Evolutionary conservation across 2,113 vertebrate species (phyloP), one percentile per base, ranked within the genome.

Genomic region (Tragelaphus scriptus): DNA sequence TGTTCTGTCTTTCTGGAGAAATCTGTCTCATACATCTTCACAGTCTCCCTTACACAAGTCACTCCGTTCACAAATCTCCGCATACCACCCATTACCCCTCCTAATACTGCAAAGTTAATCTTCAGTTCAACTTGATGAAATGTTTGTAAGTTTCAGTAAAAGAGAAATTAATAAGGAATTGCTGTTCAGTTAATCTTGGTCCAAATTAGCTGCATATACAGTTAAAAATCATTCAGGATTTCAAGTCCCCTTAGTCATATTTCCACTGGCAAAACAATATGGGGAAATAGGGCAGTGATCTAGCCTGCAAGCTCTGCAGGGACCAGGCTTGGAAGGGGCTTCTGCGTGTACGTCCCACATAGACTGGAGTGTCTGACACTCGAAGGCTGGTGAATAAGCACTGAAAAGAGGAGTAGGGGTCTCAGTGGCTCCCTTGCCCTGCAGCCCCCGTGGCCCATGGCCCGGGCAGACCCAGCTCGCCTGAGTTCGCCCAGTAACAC

Each of bases 151-250:
- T 25, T 58, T 63, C 71, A 15, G 21, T 75, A 28, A 40, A 40
- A n/a, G 2, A 44, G 75, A 81, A 77, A 89, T 49, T 12, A 79
- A 91, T 9, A 55, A 30, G 65, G 25, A 94, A 61, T 25, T 65
- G 61, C 77, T 55, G 5, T 87, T 61, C 53, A 40, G 1, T 87
- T 82, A 6, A 84, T 82, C 86, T 59, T 65, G n/a, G 75, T 81
- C 84, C 80, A 49, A 56, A n/a, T n/a, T n/a, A 89, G 56, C 3
- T 25, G 8, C 58, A 56, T 8, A 36, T 3, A 58, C 10, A 40
- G 96, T 81, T 85, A 71, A 88, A 92, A 91, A 84, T 81, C 68
- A 92, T 25, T 36, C 80, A n/a, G 51, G 68, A 88, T 65, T 88
- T 85, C 92, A 51, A 85, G 32, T 68, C 51, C 51, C 81, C 47